Evolutionary conservation across 2,797 vertebrate species (phyloP), one percentile per base, ranked within the genome.

Genomic region (Enteromius paludinosus): DNA sequence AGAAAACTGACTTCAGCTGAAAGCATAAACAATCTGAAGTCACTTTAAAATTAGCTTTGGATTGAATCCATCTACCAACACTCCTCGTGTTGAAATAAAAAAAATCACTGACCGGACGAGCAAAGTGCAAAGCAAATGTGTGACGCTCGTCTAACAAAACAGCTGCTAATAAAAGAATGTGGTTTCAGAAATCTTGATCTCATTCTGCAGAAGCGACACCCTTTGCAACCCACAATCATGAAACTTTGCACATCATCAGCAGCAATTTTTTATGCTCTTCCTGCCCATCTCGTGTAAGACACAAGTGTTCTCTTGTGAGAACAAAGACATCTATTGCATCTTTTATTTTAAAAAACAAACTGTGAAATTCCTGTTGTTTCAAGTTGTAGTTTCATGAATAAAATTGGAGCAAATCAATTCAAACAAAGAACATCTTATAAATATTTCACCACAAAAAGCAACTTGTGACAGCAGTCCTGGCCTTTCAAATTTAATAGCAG

Each of bases 201-300:
- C 0, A 7, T 62, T 62, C 30, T 69, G 6, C 3, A 25, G 41
- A 81, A 72, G 38, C 17, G 4, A 81, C 68, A 81, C 41, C 9
- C 7, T 18, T 18, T 49, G 52, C n/a, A 72, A 81, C 54, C n/a
- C 56, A 25, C 69, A 72, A 8, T 1, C 69, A 20, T 0, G 9
- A 81, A 64, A 64, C 20, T 62, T 45, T 43, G 79, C 56, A 80
- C 4, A 17, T 41, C 52, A 49, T 61, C 68, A 49, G 30, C 28
- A 49, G n/a, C 38, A 18, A 23, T 11, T 1, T 47, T 18, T 23
- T n/a, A 28, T 2, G 3, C 54, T 62, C 41, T 47, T 81, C 68
- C 43, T 72, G 54, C 3, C 1, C 3, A 12, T 35, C 28, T 62
- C 14, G 47, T 0, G 20, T 18, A 69, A 43, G 12, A 15, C 15